These are phyloP conservation scores for Trachymyrmex septentrionalis DNA, from an alignment of 1,140 invertebrate species.

Conservation along the genomic window DNA sequence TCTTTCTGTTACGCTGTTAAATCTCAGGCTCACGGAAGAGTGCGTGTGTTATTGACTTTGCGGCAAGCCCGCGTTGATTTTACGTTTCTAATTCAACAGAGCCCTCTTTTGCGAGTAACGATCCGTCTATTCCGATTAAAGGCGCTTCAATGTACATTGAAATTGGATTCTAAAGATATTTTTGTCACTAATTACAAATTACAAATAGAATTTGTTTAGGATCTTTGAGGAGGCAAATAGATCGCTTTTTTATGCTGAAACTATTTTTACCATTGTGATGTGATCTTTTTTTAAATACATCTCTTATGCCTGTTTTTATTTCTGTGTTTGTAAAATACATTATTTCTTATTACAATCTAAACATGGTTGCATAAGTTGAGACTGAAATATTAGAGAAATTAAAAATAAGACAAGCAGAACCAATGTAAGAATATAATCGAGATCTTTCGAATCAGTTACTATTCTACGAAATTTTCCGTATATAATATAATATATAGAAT, in stretches of 20 bases:
- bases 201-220: neutral
- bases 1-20: neutral
- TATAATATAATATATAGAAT: neutral
- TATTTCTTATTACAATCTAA: neutral
- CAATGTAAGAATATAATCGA: neutral
- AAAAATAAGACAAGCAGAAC: neutral
- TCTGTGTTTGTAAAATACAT: neutral
- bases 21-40: neutral
- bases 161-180: constrained; percentile 21
- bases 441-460: neutral
- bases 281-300: neutral
- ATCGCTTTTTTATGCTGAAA: neutral
- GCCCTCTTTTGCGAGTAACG: neutral
- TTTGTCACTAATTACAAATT: constrained; percentile 3
- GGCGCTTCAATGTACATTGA: constrained; percentile 7
- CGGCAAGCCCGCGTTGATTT: neutral
- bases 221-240: neutral
- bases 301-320: neutral
- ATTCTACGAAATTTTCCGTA: neutral
- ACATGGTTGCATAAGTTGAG: neutral
- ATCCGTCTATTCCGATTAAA: constrained; percentile 9
- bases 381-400: neutral
- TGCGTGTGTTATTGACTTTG: constrained; percentile 33
- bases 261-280: neutral
- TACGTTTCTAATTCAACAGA: constrained; percentile 7